Base-by-base conservation (phyloP, 2,888 invertebrate genomes). In the Dyspetes luteomarginatus region DNA sequence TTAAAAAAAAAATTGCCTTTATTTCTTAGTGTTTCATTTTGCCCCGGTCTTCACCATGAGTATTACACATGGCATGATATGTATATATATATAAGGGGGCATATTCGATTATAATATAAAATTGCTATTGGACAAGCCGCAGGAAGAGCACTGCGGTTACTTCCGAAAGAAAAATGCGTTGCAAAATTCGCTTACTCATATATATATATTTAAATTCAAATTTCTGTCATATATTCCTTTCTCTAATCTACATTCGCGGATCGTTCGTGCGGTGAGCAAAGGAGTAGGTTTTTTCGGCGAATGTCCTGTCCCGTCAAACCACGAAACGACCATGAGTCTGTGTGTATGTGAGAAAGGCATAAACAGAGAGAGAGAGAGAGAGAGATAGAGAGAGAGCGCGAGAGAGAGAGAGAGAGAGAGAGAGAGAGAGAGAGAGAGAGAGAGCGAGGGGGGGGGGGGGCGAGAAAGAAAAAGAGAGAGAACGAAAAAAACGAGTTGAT, bases 161-260 rank as follows among this genome's bases (percentile, higher is more conserved):
- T 50, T 50, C 17, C 19, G 50, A 50, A 15, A 50, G 7, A 50
- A 17, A 50, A 5, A 17, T 17, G 19, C 69, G 22, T 17, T 30
- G 24, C 41, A 60, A 73, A 55, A 52, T 9, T 9, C 52, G 36
- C 28, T 74, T 76, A 60, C 68, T 76, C 76, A 76, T 41, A 12
- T 15, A 5, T 30, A 2, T 36, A 9, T 36, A 1, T 9, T 36
- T 12, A 36, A 12, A 7, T 36, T 36, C 36, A 12, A 24, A 15
- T 62, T 15, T 56, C 28, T 56, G 43, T 56, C 55, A 43, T 17
- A 69, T 41, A 56, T 69, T 69, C 56, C 68, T 15, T 15, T 7
- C 22, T 45, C 60, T 26, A 68, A 60, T 75, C 67, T 52, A 68
- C 68, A 62, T 68, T 52, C 15, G 55, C 9, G 50, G 43, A 41